Evolutionary conservation across 2,888 invertebrate species (phyloP).

Genomic region (Cheilosia pagana): DNA sequence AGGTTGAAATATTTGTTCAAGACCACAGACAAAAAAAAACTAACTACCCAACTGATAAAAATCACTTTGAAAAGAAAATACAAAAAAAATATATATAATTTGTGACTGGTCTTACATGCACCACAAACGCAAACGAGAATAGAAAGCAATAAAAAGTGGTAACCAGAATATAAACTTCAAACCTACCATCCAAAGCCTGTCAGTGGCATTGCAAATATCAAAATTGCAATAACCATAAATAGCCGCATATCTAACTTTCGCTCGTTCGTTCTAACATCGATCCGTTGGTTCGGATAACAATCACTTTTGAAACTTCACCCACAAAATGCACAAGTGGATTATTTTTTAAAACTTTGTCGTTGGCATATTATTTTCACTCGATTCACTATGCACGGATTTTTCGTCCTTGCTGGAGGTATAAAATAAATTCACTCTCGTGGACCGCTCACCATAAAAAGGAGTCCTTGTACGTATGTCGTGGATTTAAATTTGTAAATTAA

Average conservation of each 20-base stretch:
- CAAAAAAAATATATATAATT: background rate
- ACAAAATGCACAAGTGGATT: background rate
- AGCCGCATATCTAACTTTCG: conserved; percentile 86
- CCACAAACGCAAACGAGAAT: background rate
- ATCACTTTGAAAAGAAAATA: background rate
- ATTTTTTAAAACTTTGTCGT: background rate
- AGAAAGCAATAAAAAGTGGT: background rate
- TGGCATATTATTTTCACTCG: conserved; percentile 1
- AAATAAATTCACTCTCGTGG: background rate
- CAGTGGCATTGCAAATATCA: conserved; percentile 94
- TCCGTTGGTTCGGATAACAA: conserved; percentile 36
- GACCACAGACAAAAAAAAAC: conserved; percentile 17
- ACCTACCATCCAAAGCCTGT: conserved; percentile 95
- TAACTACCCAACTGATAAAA: conserved; percentile 48
- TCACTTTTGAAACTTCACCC: conserved; percentile 4
- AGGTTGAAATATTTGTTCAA: conserved; percentile 51
- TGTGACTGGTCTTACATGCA: background rate
- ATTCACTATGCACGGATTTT: background rate
- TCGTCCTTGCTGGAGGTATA: background rate
- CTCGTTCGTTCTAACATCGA: conserved; percentile 73
- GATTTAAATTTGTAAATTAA: too few relatives aligned
- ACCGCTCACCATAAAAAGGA: too few relatives aligned
- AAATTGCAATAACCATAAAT: conserved; percentile 92
- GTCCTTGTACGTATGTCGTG: too few relatives aligned
- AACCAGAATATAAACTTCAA: conserved; percentile 46